phyloP scores from a whole-genome alignment of 1,140 invertebrate genomes.

The Aporrectodea caliginosa region DNA sequence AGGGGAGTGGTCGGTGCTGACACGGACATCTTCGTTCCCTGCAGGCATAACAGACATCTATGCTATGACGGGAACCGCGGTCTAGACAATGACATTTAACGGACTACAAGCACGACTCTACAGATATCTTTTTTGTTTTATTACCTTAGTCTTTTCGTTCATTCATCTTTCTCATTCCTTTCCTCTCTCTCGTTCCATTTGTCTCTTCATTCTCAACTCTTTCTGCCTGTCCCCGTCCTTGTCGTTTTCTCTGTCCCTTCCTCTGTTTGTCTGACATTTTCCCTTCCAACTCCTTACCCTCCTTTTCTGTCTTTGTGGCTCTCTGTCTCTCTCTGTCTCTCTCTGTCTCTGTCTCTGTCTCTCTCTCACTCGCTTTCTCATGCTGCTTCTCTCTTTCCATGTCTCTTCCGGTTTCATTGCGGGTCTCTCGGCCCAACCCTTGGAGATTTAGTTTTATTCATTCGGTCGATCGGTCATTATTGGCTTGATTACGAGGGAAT shows the following conservation, averaged over 20 bases:
- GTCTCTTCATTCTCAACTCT: neutral
- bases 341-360: neutral
- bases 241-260: neutral
- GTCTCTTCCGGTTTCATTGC: neutral
- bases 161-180: neutral
- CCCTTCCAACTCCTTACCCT: neutral
- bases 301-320: neutral
- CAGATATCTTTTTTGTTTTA: neutral
- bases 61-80: neutral
- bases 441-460: neutral
- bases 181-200: neutral
- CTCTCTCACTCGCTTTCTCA: neutral
- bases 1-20: conserved; percentile 11
- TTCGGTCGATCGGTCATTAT: neutral
- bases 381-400: neutral
- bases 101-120: neutral
- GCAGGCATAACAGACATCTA: neutral
- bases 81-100: neutral
- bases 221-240: neutral
- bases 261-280: neutral
- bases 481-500: neutral
- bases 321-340: neutral
- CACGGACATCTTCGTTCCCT: neutral
- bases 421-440: neutral
- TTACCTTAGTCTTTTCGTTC: neutral